These are phyloP conservation scores for Timema podura DNA, from an alignment of 2,888 invertebrate species.

Conservation along the genomic window DNA sequence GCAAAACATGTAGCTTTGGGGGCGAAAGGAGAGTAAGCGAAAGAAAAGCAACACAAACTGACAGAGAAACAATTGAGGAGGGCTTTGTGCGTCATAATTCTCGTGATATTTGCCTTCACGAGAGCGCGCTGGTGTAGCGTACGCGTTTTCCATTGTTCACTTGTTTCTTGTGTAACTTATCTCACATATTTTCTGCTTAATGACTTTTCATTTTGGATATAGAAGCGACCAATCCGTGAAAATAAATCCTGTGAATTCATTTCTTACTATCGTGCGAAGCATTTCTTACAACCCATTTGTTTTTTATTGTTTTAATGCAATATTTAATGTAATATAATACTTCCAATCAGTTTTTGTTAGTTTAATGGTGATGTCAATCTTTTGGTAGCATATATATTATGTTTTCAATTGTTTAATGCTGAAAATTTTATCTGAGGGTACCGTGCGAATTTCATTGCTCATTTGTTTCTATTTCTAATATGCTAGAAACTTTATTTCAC, in stretches of 20 bases:
- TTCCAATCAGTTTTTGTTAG: no score
- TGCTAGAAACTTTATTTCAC: no score
- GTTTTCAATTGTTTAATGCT: background rate
- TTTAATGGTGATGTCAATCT: no score
- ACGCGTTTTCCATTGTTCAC: constrained; percentile 21
- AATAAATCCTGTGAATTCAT: no score
- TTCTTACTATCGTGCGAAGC: no score
- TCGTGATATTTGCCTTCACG: constrained; percentile 8
- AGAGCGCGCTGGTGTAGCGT: constrained; percentile 26
- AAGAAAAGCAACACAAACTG: background rate
- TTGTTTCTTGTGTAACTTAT: constrained; percentile 11
- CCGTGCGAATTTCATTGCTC: constrained; percentile 11
- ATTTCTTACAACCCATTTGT: no score
- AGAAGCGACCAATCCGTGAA: no score
- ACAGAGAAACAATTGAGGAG: background rate
- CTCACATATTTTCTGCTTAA: no score
- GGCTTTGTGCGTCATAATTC: background rate
- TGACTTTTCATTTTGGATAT: background rate
- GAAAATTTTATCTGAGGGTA: background rate
- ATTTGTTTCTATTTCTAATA: background rate
- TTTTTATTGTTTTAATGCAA: no score
- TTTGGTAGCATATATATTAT: no score
- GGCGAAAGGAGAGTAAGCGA: background rate
- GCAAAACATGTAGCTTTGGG: background rate
- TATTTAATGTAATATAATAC: no score